Evolutionary conservation across 2,888 invertebrate genomes (phyloP), one percentile per base, ranked within the genome.

Genomic region (Chirona hameri): DNA sequence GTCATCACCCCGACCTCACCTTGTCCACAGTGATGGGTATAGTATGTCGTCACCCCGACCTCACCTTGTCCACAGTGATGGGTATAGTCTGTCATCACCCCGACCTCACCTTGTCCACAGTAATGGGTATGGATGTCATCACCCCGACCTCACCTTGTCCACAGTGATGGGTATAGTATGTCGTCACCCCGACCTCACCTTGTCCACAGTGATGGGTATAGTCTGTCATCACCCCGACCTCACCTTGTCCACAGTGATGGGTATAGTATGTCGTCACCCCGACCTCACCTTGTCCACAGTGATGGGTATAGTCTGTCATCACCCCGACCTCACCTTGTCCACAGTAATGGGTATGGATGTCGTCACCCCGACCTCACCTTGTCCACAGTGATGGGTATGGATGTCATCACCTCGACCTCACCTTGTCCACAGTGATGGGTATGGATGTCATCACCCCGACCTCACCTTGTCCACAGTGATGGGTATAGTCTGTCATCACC

Each of bases 101-200:
- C 4, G 69, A 10, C 29, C 12, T 27, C 24, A 72, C 72, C 76
- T 76, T 76, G 9, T 21, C 10, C 24, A 76, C 76, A 10, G 76
- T 76, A 46, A 76, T 18, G 24, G 39, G 76, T 39, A 76, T n/a
- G n/a, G n/a, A n/a, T n/a, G n/a, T n/a, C n/a, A n/a, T 2, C 39
- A 39, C 39, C 39, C 0, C 4, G 69, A 10, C 29, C 12, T 27
- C 24, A 72, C 72, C 76, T 76, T 76, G 9, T 21, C 10, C 24
- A 76, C 76, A 10, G 76, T 76, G 76, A 76, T 18, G 24, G 39
- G 76, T 39, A 76, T n/a, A n/a, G n/a, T n/a, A n/a, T n/a, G n/a
- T n/a, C n/a, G n/a, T 2, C 39, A 39, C 39, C 39, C 0, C 4
- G 69, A 10, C 29, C 12, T 27, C 24, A 72, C 72, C 76, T 76